phyloP scores from a whole-genome alignment of 1,140 invertebrate genomes.

The Aphelenchoides avenae region DNA sequence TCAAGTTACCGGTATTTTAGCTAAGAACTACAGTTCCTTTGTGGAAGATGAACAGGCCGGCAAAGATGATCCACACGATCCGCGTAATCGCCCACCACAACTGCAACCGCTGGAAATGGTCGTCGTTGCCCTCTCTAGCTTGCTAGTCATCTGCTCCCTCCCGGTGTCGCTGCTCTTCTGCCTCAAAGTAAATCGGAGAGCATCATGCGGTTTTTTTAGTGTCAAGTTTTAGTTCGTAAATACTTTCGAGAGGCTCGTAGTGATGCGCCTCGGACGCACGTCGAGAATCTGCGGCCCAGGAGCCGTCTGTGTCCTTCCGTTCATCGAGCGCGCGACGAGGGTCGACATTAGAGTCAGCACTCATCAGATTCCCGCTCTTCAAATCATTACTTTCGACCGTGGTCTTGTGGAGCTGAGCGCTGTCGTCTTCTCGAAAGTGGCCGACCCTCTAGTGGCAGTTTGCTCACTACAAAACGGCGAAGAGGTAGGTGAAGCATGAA shows the following conservation, averaged over 20 bases:
- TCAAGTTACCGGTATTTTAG: slow-evolving; percentile 7
- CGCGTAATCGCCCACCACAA: not conserved
- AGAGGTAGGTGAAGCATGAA: slow-evolving; percentile 12
- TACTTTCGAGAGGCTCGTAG: slow-evolving; percentile 32
- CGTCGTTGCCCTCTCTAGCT: slow-evolving; percentile 10
- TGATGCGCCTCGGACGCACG: slow-evolving; percentile 35
- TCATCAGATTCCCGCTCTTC: slow-evolving; percentile 32
- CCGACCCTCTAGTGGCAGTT: slow-evolving; percentile 28
- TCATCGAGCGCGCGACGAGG: slow-evolving; percentile 31
- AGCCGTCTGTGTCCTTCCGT: slow-evolving; percentile 38
- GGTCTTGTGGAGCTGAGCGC: slow-evolving; percentile 35
- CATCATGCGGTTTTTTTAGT: slow-evolving; percentile 3
- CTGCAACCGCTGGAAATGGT: slow-evolving; percentile 8
- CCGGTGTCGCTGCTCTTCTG: slow-evolving; percentile 41
- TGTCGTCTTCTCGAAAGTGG: slow-evolving; percentile 37
- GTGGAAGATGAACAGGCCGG: not conserved
- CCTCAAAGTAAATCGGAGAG: slow-evolving; percentile 30
- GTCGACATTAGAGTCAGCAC: slow-evolving; percentile 35
- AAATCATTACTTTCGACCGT: slow-evolving; percentile 35
- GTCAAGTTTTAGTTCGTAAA: slow-evolving; percentile 37
- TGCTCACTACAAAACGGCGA: slow-evolving; percentile 32
- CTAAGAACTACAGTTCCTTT: slow-evolving; percentile 8
- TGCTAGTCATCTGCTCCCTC: slow-evolving; percentile 34
- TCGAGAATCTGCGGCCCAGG: slow-evolving; percentile 32
- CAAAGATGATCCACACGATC: not conserved